Evolutionary conservation across 2,113 vertebrate genomes (phyloP).

Genomic region (Pristiophorus japonicus): DNA sequence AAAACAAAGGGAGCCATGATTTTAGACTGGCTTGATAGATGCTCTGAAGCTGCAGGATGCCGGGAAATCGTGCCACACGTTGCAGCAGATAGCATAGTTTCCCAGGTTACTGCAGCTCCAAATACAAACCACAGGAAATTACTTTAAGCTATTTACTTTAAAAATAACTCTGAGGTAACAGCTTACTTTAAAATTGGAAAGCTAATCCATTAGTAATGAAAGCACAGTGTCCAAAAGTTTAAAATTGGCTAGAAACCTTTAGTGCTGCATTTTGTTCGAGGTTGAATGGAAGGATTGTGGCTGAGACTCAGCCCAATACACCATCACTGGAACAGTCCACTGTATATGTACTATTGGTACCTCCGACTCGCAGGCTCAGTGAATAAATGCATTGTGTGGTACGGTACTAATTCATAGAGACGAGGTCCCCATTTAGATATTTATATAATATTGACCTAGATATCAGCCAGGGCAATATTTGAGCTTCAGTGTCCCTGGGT

Average conservation of each 20-base stretch:
- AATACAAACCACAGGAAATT: background rate
- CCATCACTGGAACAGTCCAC: background rate
- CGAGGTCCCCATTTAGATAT: background rate
- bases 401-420: background rate
- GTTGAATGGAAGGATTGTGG: slow-evolving; percentile 13
- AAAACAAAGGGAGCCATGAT: background rate
- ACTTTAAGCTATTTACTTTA: background rate
- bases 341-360: background rate
- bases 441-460: background rate
- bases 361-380: background rate
- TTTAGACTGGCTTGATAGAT: background rate
- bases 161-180: background rate
- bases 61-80: background rate
- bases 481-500: background rate
- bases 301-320: background rate
- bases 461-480: background rate
- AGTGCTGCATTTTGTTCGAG: background rate
- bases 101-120: background rate
- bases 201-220: slow-evolving; percentile 14
- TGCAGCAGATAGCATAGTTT: background rate
- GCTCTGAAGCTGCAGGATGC: background rate
- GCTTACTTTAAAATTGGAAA: slow-evolving; percentile 8
- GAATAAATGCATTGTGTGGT: background rate
- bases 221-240: slow-evolving; percentile 6
- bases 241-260: background rate